These are phyloP conservation scores for Spilarctia lutea DNA, from an alignment of 2,888 invertebrate species.

Conservation along the genomic window DNA sequence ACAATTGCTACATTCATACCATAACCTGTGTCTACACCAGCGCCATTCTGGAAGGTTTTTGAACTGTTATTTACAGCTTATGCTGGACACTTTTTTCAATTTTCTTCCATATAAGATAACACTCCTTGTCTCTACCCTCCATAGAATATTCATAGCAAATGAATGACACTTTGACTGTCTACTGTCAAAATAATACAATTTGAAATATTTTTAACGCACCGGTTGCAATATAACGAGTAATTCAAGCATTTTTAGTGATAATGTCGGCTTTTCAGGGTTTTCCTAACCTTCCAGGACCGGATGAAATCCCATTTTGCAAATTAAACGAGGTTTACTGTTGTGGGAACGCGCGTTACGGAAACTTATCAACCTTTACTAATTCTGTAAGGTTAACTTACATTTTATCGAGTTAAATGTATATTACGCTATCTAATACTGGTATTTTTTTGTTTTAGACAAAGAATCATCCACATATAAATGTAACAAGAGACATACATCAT, in stretches of 20 bases:
- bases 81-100: too few species aligned
- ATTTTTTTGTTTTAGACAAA: conserved; percentile 80
- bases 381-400: conserved; percentile 82
- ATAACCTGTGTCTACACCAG: too few species aligned
- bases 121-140: too few species aligned
- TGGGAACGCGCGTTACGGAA: conserved; percentile 85
- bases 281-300: conserved; percentile 80
- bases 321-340: conserved; percentile 88
- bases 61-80: too few species aligned
- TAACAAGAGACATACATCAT: conserved; percentile 88
- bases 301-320: conserved; percentile 88
- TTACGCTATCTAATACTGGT: not conserved
- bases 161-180: conserved; percentile 3
- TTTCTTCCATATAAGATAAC: too few species aligned
- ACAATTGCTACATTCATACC: too few species aligned
- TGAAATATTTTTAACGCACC: conserved; percentile 38
- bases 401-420: not conserved
- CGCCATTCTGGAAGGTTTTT: too few species aligned
- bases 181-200: conserved; percentile 14
- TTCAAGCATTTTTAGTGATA: conserved; percentile 37
- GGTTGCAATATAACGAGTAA: conserved; percentile 36
- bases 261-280: conserved; percentile 86
- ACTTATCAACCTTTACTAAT: conserved; percentile 86
- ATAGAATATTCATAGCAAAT: too few species aligned
- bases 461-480: conserved; percentile 89